A percentile compares a stretch with the other conserved stretches of the same genome.
These are phyloP conservation scores for Sicus ferrugineus DNA, from an alignment of 2,888 invertebrate species.

Conservation along the genomic window DNA sequence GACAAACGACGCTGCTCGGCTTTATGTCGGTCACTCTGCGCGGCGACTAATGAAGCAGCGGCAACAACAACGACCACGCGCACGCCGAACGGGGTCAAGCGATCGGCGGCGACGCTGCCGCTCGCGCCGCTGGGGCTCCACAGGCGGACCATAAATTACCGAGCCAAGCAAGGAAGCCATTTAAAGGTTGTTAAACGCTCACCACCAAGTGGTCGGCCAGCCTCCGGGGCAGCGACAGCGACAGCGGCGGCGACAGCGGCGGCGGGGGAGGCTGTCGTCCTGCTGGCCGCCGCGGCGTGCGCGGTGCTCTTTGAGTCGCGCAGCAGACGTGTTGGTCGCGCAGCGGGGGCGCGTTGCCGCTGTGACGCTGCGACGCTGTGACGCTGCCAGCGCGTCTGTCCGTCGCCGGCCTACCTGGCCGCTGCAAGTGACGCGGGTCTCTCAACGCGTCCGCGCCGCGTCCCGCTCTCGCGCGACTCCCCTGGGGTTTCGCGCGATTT, in stretches of 20 bases:
- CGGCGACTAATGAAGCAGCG: constrained; percentile 2
- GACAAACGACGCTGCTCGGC: constrained; percentile 23
- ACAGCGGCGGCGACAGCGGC: background rate
- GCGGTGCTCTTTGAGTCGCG: constrained; percentile 22
- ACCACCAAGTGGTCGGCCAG: constrained; percentile 19
- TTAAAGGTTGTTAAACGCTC: constrained; percentile 31
- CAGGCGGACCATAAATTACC: constrained; percentile 25
- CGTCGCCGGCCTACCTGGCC: background rate
- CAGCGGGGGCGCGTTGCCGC: background rate
- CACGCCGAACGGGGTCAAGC: background rate
- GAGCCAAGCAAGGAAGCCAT: constrained; percentile 11
- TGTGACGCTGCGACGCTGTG: background rate
- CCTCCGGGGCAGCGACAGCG: background rate
- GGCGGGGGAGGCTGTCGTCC: background rate
- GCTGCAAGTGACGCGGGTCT: background rate
- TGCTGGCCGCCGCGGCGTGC: constrained; percentile 21
- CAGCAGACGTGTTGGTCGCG: background rate
- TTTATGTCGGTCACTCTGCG: background rate
- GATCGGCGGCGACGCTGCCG: background rate
- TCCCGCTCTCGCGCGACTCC: background rate
- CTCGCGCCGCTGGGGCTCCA: background rate
- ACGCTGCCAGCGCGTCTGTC: background rate
- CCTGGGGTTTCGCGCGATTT: background rate
- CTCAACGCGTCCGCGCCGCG: background rate
- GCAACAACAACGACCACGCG: background rate